These are phyloP conservation scores for Hypotaenidia philippensis DNA, from an alignment of 2,797 vertebrate species.

Conservation along the genomic window DNA sequence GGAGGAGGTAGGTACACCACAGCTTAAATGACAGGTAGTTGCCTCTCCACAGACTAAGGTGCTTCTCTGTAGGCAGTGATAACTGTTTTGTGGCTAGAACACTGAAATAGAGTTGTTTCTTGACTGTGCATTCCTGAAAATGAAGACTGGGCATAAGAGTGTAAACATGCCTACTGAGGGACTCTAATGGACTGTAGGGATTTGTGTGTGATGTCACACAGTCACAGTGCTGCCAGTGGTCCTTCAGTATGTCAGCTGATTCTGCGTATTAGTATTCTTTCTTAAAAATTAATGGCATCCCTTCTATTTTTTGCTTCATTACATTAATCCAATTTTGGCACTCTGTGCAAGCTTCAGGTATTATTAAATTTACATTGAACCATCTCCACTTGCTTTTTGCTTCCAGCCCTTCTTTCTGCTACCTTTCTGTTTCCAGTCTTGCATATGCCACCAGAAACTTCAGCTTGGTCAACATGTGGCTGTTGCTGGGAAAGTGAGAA, in stretches of 20 bases:
- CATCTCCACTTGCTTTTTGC: background rate
- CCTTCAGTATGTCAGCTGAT: background rate
- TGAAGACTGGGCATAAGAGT: background rate
- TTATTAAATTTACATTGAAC: background rate
- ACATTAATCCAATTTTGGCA: background rate
- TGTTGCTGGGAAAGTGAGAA: background rate
- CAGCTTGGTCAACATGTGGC: background rate
- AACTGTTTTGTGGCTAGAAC: background rate
- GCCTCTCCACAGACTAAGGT: background rate
- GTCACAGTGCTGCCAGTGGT: background rate
- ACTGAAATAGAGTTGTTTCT: background rate
- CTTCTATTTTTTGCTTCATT: background rate
- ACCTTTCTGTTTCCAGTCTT: background rate
- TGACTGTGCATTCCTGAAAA: background rate
- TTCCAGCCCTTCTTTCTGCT: background rate
- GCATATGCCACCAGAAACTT: background rate
- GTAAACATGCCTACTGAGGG: background rate
- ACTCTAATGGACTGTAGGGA: background rate
- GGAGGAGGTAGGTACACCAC: background rate
- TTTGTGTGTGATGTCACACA: background rate
- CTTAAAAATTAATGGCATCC: background rate
- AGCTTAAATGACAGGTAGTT: background rate
- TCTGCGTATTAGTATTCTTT: background rate
- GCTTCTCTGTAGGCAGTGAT: background rate
- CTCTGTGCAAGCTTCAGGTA: background rate